A percentile compares a stretch with the other conserved stretches of the same genome.
These are phyloP conservation scores for Conchocele bisecta DNA, from an alignment of 2,888 invertebrate genomes.

Conservation along the genomic window DNA sequence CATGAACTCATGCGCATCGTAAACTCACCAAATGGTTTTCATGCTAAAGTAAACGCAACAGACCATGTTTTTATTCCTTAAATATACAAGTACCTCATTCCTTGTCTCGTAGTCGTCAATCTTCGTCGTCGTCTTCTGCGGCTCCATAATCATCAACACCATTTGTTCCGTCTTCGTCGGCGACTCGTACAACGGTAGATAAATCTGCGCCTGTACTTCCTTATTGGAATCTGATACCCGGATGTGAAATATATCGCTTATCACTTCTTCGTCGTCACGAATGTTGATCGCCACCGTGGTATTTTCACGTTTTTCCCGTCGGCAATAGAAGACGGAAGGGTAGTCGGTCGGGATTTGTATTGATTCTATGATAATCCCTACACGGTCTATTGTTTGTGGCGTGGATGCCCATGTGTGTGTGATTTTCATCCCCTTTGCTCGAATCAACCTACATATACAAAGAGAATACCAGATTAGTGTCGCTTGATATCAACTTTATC, in stretches of 20 bases:
- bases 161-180: slow-evolving; percentile 48
- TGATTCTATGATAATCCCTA: slow-evolving; percentile 28
- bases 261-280: slow-evolving; percentile 31
- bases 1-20: too few species aligned
- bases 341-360: slow-evolving; percentile 41
- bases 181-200: slow-evolving; percentile 41
- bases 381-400: slow-evolving; percentile 27
- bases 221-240: slow-evolving; percentile 37
- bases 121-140: too few species aligned
- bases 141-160: slow-evolving; percentile 36
- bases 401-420: slow-evolving; percentile 5
- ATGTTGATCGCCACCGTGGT: slow-evolving; percentile 21
- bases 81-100: too few species aligned
- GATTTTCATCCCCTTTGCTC: slow-evolving; percentile 43
- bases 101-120: too few species aligned
- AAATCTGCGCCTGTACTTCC: slow-evolving; percentile 35
- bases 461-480: too few species aligned
- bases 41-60: too few species aligned
- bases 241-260: slow-evolving; percentile 52
- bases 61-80: too few species aligned
- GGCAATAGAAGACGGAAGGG: slow-evolving; percentile 41
- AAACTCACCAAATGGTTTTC: too few species aligned
- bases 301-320: slow-evolving; percentile 48
- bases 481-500: too few species aligned
- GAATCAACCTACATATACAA: slow-evolving; percentile 28